A percentile compares a stretch with the other conserved stretches of the same genome.
Conservation (phyloP, 1,140 invertebrate species). For the Plectus sambesii region DNA sequence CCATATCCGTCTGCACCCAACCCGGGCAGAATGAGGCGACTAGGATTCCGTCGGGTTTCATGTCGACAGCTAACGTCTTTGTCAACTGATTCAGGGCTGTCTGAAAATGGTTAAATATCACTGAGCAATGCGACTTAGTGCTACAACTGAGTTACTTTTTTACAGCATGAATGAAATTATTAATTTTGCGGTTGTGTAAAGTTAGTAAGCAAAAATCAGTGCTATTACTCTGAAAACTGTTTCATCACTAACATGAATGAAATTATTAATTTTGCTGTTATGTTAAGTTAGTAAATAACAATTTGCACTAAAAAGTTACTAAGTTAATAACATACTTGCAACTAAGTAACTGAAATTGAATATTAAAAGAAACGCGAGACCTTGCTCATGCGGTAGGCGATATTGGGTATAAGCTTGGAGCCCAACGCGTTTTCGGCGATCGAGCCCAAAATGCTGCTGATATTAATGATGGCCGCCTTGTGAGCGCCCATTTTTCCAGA, state of each 20-base stretch:
- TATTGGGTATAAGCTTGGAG: too few species aligned
- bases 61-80: not conserved
- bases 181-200: not conserved
- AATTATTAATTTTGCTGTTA: too few species aligned
- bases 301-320: not conserved
- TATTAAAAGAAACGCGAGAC: not conserved
- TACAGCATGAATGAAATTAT: not conserved
- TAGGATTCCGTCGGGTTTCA: not conserved
- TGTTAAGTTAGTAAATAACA: not conserved
- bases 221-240: too few species aligned
- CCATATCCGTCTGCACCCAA: not conserved
- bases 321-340: not conserved
- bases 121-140: not conserved
- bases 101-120: not conserved
- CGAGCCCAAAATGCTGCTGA: too few species aligned
- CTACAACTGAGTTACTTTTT: not conserved
- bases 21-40: not conserved
- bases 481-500: too few species aligned
- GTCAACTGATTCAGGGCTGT: not conserved
- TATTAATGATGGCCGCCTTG: too few species aligned
- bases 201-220: not conserved
- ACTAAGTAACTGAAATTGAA: not conserved
- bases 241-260: too few species aligned
- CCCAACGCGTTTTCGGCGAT: too few species aligned
- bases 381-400: too few species aligned